Conservation (phyloP, 2,797 vertebrate species). For the Liparis tanakae region DNA sequence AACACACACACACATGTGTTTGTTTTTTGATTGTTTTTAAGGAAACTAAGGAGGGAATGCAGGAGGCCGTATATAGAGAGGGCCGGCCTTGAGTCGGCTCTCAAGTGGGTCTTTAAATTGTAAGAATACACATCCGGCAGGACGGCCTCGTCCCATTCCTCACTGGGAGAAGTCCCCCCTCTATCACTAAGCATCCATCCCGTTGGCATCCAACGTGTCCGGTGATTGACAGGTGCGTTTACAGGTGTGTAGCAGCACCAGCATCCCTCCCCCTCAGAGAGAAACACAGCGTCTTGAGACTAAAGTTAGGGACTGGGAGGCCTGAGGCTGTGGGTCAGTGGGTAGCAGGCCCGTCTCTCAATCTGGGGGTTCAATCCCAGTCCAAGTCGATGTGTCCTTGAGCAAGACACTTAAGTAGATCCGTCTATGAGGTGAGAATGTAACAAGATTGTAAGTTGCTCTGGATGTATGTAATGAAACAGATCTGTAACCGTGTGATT, state of each 20-base stretch:
- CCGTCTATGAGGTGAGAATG: too few species aligned
- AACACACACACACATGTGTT: neutral
- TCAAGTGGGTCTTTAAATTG: neutral
- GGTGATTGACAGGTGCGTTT: neutral
- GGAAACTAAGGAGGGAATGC: neutral
- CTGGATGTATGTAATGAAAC: too few species aligned
- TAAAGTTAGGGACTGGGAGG: neutral
- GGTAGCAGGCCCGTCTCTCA: too few species aligned
- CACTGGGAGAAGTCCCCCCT: constrained; percentile 1
- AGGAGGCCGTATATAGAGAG: neutral
- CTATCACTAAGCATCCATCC: too few species aligned
- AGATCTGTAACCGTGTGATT: too few species aligned
- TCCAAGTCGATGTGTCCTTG: too few species aligned
- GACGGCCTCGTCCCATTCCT: neutral
- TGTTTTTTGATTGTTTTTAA: neutral
- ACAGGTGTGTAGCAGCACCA: neutral
- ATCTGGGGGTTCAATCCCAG: too few species aligned
- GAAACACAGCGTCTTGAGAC: neutral
- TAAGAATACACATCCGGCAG: constrained; percentile 29
- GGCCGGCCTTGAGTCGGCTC: neutral
- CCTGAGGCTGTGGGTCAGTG: too few species aligned
- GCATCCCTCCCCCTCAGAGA: too few species aligned
- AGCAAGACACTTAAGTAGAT: too few species aligned
- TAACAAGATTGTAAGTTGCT: too few species aligned
- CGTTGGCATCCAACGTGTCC: neutral